Conservation (phyloP, 2,113 vertebrate genomes). For the Cyanistes caeruleus region DNA sequence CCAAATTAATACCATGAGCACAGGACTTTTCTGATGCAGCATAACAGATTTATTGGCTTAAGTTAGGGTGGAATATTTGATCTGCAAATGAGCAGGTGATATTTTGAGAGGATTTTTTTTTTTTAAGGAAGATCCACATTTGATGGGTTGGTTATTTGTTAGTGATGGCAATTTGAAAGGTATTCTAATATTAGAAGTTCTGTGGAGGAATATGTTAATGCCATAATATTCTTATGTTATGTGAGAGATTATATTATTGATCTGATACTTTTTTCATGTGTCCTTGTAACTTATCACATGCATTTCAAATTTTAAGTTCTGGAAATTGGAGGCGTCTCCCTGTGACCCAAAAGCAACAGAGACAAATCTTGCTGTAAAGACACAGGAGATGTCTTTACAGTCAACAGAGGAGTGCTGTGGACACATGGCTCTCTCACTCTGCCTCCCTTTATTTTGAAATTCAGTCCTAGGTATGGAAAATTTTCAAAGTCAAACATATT, state of each 20-base stretch:
- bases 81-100: not conserved
- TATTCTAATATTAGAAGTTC: not conserved
- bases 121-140: not conserved
- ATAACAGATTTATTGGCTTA: not conserved
- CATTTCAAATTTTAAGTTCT: not conserved
- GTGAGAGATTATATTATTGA: not conserved
- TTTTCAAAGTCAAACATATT: not conserved
- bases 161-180: not conserved
- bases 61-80: constrained; percentile 1
- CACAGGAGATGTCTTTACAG: not conserved
- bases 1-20: not conserved
- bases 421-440: not conserved
- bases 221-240: not conserved
- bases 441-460: not conserved
- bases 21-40: not conserved
- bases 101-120: not conserved
- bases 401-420: not conserved
- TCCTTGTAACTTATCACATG: not conserved
- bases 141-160: not conserved
- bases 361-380: not conserved
- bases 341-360: not conserved
- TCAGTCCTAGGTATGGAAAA: not conserved
- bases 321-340: not conserved
- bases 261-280: not conserved
- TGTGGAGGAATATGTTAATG: not conserved